phyloP scores from a whole-genome alignment of 2,113 vertebrate genomes.

The Marcusenius ussheri region DNA sequence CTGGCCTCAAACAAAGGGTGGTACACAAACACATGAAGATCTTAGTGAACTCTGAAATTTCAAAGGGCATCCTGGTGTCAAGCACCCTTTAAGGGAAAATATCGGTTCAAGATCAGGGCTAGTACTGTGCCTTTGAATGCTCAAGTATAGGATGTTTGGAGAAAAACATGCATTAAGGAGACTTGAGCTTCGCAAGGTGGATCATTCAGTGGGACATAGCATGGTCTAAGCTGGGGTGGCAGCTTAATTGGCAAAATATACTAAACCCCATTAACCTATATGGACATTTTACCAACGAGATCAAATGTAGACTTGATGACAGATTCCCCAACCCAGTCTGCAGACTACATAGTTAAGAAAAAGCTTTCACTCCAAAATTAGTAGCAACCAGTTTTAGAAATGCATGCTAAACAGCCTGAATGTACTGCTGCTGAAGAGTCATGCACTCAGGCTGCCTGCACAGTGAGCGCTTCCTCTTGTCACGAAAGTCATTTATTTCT shows the following conservation, averaged over 20 bases:
- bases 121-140: neutral
- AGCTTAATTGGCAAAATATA: neutral
- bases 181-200: neutral
- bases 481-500: neutral
- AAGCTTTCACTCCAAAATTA: neutral
- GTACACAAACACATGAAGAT: neutral
- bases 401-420: neutral
- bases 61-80: neutral
- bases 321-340: neutral
- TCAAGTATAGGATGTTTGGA: neutral
- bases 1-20: conserved; percentile 2
- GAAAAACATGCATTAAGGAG: neutral
- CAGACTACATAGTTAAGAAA: neutral
- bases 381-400: neutral
- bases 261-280: neutral
- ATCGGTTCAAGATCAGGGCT: neutral
- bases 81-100: neutral
- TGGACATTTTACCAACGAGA: neutral
- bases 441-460: neutral
- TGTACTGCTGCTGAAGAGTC: neutral
- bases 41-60: conserved; percentile 1
- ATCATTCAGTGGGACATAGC: neutral
- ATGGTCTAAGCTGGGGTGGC: neutral
- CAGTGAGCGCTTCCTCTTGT: neutral
- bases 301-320: neutral